phyloP scores from a whole-genome alignment of 2,113 vertebrate genomes.

The Balaenoptera acutorostrata region DNA sequence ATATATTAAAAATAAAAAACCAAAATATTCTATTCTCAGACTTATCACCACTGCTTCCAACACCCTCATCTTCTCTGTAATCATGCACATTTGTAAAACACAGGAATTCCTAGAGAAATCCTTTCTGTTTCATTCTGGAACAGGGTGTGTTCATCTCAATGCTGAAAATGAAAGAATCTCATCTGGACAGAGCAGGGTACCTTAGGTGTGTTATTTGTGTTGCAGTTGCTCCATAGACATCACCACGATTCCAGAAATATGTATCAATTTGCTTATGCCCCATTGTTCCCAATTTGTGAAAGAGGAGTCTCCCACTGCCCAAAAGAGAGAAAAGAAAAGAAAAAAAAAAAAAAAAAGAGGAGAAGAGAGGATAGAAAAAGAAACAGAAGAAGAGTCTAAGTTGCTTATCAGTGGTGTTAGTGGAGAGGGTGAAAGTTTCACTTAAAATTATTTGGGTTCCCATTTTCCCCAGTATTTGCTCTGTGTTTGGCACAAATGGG shows the following conservation, averaged over 20 bases:
- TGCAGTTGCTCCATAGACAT: conserved; percentile 76
- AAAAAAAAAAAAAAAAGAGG: conserved; percentile 37
- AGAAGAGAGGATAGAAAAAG: conserved; percentile 72
- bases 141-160: conserved; percentile 52
- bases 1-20: not conserved
- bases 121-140: conserved; percentile 41
- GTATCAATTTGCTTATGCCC: conserved; percentile 79
- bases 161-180: conserved; percentile 63
- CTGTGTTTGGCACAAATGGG: conserved; percentile 53
- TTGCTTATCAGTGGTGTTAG: conserved; percentile 72
- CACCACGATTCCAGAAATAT: conserved; percentile 78
- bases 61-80: not conserved
- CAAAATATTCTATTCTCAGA: not conserved
- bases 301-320: conserved; percentile 79
- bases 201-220: conserved; percentile 75
- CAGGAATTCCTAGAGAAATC: conserved; percentile 3
- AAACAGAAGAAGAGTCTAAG: conserved; percentile 75
- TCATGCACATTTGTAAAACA: not conserved
- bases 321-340: conserved; percentile 53
- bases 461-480: conserved; percentile 66
- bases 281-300: conserved; percentile 78
- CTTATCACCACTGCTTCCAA: not conserved
- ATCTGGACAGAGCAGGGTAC: conserved; percentile 68
- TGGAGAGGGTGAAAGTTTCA: conserved; percentile 68
- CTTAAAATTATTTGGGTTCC: conserved; percentile 62